Evolutionary conservation across 2,888 invertebrate species (phyloP), one percentile per base, ranked within the genome.

Genomic region (Tenthredo mesomela): DNA sequence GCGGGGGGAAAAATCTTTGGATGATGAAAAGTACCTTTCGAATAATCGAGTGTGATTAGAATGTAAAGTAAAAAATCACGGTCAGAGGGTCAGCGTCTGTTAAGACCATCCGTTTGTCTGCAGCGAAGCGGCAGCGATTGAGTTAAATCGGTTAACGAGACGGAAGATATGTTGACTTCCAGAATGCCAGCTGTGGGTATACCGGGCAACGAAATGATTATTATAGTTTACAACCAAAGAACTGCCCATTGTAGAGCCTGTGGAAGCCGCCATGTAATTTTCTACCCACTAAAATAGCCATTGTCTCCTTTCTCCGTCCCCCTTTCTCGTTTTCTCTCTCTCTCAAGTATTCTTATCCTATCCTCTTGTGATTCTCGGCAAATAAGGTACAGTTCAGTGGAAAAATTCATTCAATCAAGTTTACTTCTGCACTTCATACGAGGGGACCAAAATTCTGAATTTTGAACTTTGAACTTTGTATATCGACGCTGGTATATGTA

Each of bases 241-340:
- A 92, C 92, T 91, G 92, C 92, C 92, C 92, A 92, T 93, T 93
- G 93, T 92, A 93, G 92, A 92, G 91, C 90, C 93, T 91, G 91
- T 91, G 87, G 91, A 92, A 91, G 93, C 93, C 93, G 93, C 93
- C 91, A 90, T 93, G 92, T 93, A 93, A 93, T 93, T 93, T 93
- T 92, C 93, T 93, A 93, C 93, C 93, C 92, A 92, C 93, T 92
- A 93, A 93, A 93, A 92, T 92, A 93, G 91, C 93, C 92, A 92
- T 92, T 90, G 90, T 89, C 89, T 90, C 88, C 88, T 90, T 84
- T 65, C 86, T 82, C 83, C 87, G 85, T 70, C 54, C 89, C 85
- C 88, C 89, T 87, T 88, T 90, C 90, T 88, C 88, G 89, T 77
- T 61, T 84, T 85, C 90, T 88, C 88, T 89, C 75, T 86, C 85